Conservation (phyloP, 2,888 invertebrate genomes). For the Acrobasis repandana region DNA sequence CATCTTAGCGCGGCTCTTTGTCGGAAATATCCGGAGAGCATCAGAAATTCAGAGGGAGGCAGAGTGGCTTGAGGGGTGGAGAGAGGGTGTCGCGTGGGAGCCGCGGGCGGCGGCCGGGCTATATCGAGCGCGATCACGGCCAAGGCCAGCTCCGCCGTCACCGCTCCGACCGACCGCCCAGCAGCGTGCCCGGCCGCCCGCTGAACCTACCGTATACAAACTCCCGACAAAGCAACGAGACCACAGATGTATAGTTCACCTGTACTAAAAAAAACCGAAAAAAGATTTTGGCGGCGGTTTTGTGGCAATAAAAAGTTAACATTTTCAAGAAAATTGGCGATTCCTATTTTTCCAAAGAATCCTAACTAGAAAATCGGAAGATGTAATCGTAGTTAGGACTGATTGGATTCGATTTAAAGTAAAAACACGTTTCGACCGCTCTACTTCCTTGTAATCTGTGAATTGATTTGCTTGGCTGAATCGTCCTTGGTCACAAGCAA, state of each 20-base stretch:
- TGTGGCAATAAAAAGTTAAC: too few relatives aligned
- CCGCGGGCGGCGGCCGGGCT: conserved; percentile 58
- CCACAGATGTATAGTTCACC: neutral
- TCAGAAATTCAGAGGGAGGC: conserved; percentile 49
- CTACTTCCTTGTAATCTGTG: too few relatives aligned
- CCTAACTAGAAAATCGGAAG: too few relatives aligned
- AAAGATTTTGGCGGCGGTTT: too few relatives aligned
- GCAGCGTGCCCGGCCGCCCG: conserved; percentile 44
- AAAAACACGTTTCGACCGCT: too few relatives aligned
- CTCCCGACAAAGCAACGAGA: conserved; percentile 2
- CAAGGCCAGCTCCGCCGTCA: conserved; percentile 72
- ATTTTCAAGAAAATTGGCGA: too few relatives aligned
- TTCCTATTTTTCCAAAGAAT: too few relatives aligned
- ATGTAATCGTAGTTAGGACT: too few relatives aligned
- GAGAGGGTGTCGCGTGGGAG: conserved; percentile 41
- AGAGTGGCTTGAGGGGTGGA: conserved; percentile 43
- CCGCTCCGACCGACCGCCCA: conserved; percentile 54
- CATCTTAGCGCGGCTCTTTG: conserved; percentile 31
- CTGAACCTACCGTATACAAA: conserved; percentile 32
- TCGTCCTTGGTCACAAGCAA: too few relatives aligned
- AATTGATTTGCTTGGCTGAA: too few relatives aligned
- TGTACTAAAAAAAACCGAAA: too few relatives aligned
- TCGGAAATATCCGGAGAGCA: conserved; percentile 53
- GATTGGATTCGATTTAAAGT: too few relatives aligned
- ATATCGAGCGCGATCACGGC: conserved; percentile 83